Percentiles rank a stretch among this genome's conserved stretches.
phyloP scores from a whole-genome alignment of 2,888 invertebrate species.

The Hirtodrosophila histrioides region DNA sequence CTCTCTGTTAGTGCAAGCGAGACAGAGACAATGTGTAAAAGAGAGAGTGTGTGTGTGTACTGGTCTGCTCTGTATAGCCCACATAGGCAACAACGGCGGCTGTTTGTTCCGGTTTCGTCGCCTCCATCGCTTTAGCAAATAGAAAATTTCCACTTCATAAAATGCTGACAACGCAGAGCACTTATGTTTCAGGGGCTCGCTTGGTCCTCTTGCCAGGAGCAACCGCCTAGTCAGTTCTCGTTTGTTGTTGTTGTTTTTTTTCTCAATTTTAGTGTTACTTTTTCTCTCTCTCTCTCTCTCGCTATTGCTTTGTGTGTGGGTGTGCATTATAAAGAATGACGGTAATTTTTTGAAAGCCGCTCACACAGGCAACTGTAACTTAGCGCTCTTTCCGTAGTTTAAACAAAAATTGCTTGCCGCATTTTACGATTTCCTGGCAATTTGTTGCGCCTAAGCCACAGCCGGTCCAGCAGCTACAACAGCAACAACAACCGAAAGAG shows the following conservation, averaged over 20 bases:
- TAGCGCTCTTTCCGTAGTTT: conserved; percentile 53
- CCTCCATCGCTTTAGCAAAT: conserved; percentile 67
- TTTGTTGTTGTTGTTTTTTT: conserved; percentile 36
- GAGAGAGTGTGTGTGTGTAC: conserved; percentile 9
- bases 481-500: conserved; percentile 3
- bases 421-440: conserved; percentile 74
- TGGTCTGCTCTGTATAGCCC: conserved; percentile 10
- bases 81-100: conserved; percentile 33
- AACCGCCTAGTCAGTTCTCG: conserved; percentile 15
- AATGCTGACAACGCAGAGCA: conserved; percentile 75
- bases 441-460: conserved; percentile 62
- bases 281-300: conserved; percentile 1
- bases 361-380: conserved; percentile 13
- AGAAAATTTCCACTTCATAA: conserved; percentile 82
- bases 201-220: conserved; percentile 29
- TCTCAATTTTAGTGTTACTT: conserved; percentile 31
- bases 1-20: conserved; percentile 13
- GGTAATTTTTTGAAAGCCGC: conserved; percentile 66
- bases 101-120: conserved; percentile 74
- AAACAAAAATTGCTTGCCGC: conserved; percentile 72
- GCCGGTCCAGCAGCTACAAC: conserved; percentile 28
- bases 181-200: conserved; percentile 59
- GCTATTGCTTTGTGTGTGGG: conserved; percentile 3
- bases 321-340: conserved; percentile 78
- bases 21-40: conserved; percentile 6